Percentiles rank a stretch among this genome's conserved stretches.
Evolutionary conservation across 1,140 invertebrate species (phyloP).

Genomic region (Choristoneura fumiferana): DNA sequence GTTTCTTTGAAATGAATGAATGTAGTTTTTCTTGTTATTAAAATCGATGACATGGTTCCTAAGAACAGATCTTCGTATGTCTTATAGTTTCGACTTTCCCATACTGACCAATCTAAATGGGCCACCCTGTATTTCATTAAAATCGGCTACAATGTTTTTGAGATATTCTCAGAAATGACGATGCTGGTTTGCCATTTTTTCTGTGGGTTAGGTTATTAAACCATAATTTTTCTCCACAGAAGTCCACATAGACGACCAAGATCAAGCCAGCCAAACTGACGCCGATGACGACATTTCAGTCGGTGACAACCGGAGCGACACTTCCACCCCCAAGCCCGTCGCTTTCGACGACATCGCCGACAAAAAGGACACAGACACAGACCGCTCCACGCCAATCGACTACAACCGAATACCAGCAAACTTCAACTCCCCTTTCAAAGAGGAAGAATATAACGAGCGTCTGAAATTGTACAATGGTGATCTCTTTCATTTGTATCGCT

Average conservation of each 20-base stretch:
- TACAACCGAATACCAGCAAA: conserved; percentile 53
- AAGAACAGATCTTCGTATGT: too few species aligned
- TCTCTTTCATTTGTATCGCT: conserved; percentile 66
- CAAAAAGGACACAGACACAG: conserved; percentile 38
- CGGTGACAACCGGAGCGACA: conserved; percentile 65
- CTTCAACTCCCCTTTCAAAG: conserved; percentile 63
- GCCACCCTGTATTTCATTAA: too few species aligned
- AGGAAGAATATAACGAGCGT: conserved; percentile 58
- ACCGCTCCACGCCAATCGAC: conserved; percentile 47
- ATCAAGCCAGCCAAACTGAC: conserved; percentile 43
- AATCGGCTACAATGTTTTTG: too few species aligned
- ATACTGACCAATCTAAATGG: too few species aligned
- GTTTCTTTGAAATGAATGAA: too few species aligned
- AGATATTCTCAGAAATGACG: too few species aligned
- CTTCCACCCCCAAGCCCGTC: conserved; percentile 52
- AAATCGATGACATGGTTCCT: too few species aligned
- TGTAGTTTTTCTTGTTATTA: too few species aligned
- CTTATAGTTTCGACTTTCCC: too few species aligned
- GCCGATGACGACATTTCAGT: conserved; percentile 71
- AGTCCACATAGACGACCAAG: conserved; percentile 33
- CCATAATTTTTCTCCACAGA: conserved; percentile 38
- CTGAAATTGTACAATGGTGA: conserved; percentile 62
- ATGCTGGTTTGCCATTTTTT: too few species aligned
- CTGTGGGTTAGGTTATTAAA: too few species aligned
- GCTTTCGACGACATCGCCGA: conserved; percentile 39